phyloP scores from a whole-genome alignment of 2,888 invertebrate species.

The Branchipolynoe longqiensis region DNA sequence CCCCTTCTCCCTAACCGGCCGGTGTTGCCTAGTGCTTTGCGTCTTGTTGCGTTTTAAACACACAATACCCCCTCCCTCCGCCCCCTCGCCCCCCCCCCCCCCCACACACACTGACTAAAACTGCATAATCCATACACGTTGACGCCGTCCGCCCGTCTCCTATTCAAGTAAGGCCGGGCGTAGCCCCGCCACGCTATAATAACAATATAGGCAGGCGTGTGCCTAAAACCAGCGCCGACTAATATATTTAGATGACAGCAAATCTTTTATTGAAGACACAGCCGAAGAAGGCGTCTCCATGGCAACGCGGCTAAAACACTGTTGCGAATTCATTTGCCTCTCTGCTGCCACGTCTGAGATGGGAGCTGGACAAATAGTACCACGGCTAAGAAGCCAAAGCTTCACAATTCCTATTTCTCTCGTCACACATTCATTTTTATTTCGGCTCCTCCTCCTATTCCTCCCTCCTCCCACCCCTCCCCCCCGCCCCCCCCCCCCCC shows the following conservation, averaged over 20 bases:
- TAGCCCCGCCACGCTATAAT: not conserved
- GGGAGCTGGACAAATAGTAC: conserved; percentile 7
- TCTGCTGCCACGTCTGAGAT: not conserved
- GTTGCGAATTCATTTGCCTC: conserved; percentile 54
- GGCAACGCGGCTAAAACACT: conserved; percentile 42
- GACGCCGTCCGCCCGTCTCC: not conserved
- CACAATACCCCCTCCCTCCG: no score
- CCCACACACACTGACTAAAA: conserved; percentile 15
- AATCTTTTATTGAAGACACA: conserved; percentile 51
- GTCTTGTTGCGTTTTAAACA: no score
- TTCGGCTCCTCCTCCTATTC: no score
- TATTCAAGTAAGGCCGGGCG: no score
- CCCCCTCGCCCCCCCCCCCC: no score
- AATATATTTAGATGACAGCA: conserved; percentile 54
- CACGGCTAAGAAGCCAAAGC: conserved; percentile 48
- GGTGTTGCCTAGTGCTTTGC: no score
- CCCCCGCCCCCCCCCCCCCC: no score
- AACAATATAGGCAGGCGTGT: conserved; percentile 34
- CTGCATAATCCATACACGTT: conserved; percentile 27
- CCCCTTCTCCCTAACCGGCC: no score
- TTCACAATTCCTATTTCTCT: conserved; percentile 50
- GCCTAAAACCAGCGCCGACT: conserved; percentile 43
- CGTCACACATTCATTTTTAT: conserved; percentile 50
- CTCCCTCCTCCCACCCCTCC: no score
- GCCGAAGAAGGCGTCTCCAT: conserved; percentile 43